Percentiles rank a stretch among this genome's conserved stretches.
These are phyloP conservation scores for Ephestia elutella DNA, from an alignment of 1,140 invertebrate species.

Conservation along the genomic window DNA sequence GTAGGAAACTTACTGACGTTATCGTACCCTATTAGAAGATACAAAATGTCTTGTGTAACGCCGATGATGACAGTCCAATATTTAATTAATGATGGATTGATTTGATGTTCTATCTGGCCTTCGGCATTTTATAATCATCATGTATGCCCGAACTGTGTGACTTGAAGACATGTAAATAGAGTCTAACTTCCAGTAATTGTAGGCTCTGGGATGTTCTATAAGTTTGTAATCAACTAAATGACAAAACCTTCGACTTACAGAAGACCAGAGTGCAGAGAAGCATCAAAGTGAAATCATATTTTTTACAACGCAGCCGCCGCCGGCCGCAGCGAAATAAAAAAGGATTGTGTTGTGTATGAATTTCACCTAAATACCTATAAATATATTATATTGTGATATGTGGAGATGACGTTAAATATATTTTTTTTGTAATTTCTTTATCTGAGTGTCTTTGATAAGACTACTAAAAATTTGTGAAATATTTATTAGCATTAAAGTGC, in stretches of 20 bases:
- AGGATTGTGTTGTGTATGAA: too few relatives aligned
- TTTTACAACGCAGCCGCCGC: too few relatives aligned
- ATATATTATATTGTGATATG: too few relatives aligned
- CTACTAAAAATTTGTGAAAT: too few relatives aligned
- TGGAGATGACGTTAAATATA: too few relatives aligned
- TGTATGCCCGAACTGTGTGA: background rate
- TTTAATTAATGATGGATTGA: conserved; percentile 30
- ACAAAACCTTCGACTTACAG: background rate
- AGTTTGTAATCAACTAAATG: conserved; percentile 7
- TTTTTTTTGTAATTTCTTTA: too few relatives aligned
- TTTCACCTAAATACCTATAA: too few relatives aligned
- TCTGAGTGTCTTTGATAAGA: too few relatives aligned
- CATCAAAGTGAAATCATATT: too few relatives aligned
- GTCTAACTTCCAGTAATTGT: conserved; percentile 1
- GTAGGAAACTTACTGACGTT: background rate
- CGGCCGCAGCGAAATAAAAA: too few relatives aligned
- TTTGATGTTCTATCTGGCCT: conserved; percentile 15
- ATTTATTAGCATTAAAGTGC: too few relatives aligned
- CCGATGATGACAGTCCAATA: conserved; percentile 30
- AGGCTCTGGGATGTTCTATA: background rate
- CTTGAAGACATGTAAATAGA: conserved; percentile 15
- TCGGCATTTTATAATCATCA: background rate
- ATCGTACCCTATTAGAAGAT: background rate
- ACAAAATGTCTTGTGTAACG: conserved; percentile 26
- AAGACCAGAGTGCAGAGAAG: background rate